Evolutionary conservation across 2,888 invertebrate species (phyloP).

Genomic region (Acrobasis repandana): DNA sequence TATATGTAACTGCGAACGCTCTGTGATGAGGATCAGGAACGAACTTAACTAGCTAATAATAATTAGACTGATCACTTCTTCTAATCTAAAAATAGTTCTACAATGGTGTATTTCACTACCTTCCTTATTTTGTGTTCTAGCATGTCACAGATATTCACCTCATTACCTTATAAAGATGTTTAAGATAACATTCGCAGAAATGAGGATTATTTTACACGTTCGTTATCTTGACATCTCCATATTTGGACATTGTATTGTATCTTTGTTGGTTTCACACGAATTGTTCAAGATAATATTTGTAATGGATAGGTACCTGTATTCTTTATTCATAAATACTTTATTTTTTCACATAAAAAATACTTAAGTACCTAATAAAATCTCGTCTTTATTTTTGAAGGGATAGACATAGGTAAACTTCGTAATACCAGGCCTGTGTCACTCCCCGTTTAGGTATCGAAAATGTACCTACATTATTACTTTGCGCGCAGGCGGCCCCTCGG

Average conservation of each 20-base stretch:
- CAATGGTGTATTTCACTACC: not conserved
- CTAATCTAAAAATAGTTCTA: no score
- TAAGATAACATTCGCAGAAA: constrained; percentile 18
- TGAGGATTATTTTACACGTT: constrained; percentile 18
- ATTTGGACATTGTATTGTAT: constrained; percentile 14
- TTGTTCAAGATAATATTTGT: constrained; percentile 7
- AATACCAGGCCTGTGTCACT: no score
- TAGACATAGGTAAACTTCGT: no score
- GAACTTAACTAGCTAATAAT: no score
- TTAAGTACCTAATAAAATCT: no score
- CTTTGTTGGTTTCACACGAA: constrained; percentile 8
- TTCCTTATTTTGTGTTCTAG: not conserved
- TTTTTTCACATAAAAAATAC: not conserved
- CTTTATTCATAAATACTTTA: not conserved
- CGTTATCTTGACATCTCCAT: constrained; percentile 18
- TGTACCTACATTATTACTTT: no score
- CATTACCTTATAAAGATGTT: constrained; percentile 21
- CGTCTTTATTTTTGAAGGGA: no score
- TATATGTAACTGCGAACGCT: no score
- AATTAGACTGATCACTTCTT: no score
- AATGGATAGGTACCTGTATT: not conserved
- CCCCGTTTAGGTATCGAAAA: no score
- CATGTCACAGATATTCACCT: constrained; percentile 16
- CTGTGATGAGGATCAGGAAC: no score
- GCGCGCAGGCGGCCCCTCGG: no score